Conservation (phyloP, 2,113 vertebrate genomes). For the Morone saxatilis region DNA sequence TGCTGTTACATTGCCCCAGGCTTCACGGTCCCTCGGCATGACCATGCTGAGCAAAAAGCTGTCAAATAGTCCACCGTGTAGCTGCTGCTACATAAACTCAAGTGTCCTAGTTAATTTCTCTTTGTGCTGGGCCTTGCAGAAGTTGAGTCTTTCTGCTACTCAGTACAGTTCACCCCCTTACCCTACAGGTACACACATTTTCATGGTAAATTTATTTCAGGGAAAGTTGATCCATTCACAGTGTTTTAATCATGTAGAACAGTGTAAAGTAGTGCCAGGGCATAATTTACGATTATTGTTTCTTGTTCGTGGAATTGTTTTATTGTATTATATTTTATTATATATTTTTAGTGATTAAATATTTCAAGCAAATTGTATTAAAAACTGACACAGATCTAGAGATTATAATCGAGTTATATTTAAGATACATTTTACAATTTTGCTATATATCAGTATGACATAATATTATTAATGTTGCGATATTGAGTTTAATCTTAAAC, state of each 20-base stretch:
- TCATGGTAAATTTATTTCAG: neutral
- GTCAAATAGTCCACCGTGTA: conserved; percentile 5
- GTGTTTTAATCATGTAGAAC: neutral
- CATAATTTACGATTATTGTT: neutral
- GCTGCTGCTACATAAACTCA: conserved; percentile 12
- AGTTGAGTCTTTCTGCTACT: neutral
- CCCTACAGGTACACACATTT: neutral
- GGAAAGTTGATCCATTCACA: neutral
- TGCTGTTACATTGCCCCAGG: conserved; percentile 35
- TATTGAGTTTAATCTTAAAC: neutral
- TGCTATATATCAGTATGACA: neutral
- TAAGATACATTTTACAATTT: neutral
- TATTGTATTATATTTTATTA: neutral
- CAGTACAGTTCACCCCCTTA: neutral
- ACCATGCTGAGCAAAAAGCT: conserved; percentile 26
- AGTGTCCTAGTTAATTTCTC: neutral
- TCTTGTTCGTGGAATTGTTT: neutral
- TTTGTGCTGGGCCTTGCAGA: neutral
- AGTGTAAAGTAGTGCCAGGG: neutral
- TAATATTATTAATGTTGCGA: neutral
- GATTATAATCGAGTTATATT: neutral
- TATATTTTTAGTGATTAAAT: no score
- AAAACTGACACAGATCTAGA: no score
- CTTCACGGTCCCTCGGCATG: conserved; percentile 7
- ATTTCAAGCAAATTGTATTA: no score